Percentiles rank a stretch among this genome's conserved stretches.
phyloP scores from a whole-genome alignment of 2,888 invertebrate genomes.

The Panopea generosa region DNA sequence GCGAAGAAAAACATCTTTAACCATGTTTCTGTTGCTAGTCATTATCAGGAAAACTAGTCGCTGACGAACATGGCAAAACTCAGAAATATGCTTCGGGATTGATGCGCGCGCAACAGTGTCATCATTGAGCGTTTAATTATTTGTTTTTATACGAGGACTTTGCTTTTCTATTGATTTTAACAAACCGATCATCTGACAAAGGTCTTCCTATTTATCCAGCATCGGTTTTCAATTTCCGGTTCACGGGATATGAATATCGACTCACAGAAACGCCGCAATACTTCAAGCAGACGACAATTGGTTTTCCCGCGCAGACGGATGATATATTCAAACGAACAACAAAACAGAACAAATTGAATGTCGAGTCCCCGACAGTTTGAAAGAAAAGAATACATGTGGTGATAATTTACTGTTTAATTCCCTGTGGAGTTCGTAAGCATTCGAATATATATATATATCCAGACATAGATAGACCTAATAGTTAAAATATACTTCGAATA shows the following conservation, averaged over 20 bases:
- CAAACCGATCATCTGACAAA: constrained; percentile 12
- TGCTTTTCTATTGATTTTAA: constrained; percentile 12
- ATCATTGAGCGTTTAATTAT: background rate
- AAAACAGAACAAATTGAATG: constrained; percentile 1
- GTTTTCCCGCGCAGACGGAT: constrained; percentile 18
- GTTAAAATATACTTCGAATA: too few species aligned
- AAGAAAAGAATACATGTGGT: too few species aligned
- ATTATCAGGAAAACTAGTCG: too few species aligned
- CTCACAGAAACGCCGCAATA: constrained; percentile 15
- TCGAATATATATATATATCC: too few species aligned
- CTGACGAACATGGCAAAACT: too few species aligned
- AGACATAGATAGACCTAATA: too few species aligned
- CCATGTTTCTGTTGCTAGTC: too few species aligned
- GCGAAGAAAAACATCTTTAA: too few species aligned
- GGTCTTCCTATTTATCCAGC: constrained; percentile 35
- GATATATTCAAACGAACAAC: constrained; percentile 15
- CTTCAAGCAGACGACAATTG: constrained; percentile 31
- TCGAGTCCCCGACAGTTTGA: background rate
- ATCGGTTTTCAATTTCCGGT: constrained; percentile 44
- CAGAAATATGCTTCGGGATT: too few species aligned
- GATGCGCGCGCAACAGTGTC: too few species aligned
- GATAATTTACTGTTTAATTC: too few species aligned
- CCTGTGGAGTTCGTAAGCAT: too few species aligned
- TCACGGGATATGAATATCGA: constrained; percentile 27
- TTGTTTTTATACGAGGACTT: background rate